Evolutionary conservation across 2,113 vertebrate species (phyloP).

Genomic region (Cynocephalus volans): DNA sequence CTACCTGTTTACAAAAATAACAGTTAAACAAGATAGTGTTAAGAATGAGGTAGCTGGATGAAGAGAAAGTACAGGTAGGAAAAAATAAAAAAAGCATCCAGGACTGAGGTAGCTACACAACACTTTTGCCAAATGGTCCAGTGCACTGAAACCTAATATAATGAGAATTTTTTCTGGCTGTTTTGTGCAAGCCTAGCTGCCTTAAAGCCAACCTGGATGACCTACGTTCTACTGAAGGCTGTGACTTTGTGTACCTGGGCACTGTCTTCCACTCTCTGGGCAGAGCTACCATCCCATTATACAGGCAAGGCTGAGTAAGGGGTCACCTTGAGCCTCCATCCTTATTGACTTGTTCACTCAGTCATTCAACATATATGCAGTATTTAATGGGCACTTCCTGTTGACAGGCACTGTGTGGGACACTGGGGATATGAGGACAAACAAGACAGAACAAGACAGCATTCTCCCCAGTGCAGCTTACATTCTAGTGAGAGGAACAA

Average conservation of each 20-base stretch:
- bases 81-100: neutral
- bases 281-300: neutral
- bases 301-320: neutral
- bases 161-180: neutral
- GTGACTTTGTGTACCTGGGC: neutral
- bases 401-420: neutral
- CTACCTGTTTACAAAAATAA: constrained; percentile 25
- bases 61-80: neutral
- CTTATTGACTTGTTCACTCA: constrained; percentile 51
- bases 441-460: constrained; percentile 48
- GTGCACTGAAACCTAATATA: neutral
- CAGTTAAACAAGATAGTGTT: neutral
- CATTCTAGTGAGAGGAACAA: constrained; percentile 30
- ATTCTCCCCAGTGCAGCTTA: neutral
- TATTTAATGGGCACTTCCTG: constrained; percentile 8
- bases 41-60: neutral
- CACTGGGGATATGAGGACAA: neutral
- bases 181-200: neutral
- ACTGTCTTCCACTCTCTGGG: neutral
- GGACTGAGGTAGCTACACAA: neutral
- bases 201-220: neutral
- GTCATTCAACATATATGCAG: constrained; percentile 37
- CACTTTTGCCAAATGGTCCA: neutral
- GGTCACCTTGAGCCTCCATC: neutral
- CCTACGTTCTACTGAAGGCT: neutral